Conservation (phyloP, 2,797 vertebrate genomes). For the Channallabes apus region DNA sequence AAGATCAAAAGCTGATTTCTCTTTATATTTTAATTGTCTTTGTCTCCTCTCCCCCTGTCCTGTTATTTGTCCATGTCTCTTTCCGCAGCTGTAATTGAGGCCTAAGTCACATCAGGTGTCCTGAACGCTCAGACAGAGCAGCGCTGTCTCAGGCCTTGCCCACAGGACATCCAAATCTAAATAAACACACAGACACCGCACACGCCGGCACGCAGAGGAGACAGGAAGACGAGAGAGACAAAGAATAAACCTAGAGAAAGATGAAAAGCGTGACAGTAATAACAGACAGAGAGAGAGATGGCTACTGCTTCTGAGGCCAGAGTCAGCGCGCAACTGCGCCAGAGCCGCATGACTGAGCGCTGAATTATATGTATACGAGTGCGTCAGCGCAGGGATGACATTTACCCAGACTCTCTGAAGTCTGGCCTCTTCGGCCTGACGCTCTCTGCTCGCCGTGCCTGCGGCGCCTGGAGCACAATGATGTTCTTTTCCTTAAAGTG, state of each 20-base stretch:
- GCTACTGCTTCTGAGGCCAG: conserved; percentile 3
- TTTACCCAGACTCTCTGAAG: conserved; percentile 75
- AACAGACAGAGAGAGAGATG: conserved; percentile 56
- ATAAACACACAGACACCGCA: conserved; percentile 42
- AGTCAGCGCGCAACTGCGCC: conserved; percentile 31
- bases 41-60: not conserved
- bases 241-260: conserved; percentile 48
- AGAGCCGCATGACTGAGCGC: conserved; percentile 77
- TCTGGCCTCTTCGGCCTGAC: conserved; percentile 57
- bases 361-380: conserved; percentile 72
- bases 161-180: conserved; percentile 65
- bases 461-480: conserved; percentile 83
- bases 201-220: conserved; percentile 6
- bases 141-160: conserved; percentile 70
- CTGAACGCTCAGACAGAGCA: conserved; percentile 64
- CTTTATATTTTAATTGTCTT: not conserved
- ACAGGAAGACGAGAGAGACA: conserved; percentile 42
- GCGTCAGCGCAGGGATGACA: conserved; percentile 75
- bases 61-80: conserved; percentile 57
- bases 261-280: conserved; percentile 67
- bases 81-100: conserved; percentile 60
- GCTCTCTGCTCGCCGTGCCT: conserved; percentile 82
- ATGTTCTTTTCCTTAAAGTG: conserved; percentile 80
- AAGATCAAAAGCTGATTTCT: conserved; percentile 9
- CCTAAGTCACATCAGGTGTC: conserved; percentile 73